Evolutionary conservation across 2,797 vertebrate species (phyloP), one percentile per base, ranked within the genome.

Genomic region (Molossus molossus): DNA sequence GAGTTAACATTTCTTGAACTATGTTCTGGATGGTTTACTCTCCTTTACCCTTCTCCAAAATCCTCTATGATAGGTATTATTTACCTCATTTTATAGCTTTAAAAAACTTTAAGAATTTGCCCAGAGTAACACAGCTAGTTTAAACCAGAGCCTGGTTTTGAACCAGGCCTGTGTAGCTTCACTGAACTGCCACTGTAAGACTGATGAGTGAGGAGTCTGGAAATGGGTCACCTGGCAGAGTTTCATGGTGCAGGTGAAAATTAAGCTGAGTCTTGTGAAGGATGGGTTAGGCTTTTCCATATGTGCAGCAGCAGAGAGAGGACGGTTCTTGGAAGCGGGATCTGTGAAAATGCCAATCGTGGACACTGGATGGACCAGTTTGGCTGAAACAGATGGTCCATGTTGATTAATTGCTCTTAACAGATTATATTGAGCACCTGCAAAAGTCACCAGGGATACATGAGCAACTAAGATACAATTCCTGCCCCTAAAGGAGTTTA

Each of bases 321-420:
- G 29, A 37, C 27, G 50, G 14, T 81, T 87, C 65, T 94, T 72
- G 75, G 45, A 81, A 96, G 53, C 50, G 65, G 17, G n/a, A 53
- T 94, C 75, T 58, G 3, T 76, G 55, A 73, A 65, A 87, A 88
- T 53, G 77, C 64, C 55, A 86, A 86, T 40, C 37, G 67, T 87
- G 25, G 81, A 77, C 67, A 57, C 73, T 84, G 5, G 83, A 8
- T 73, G 86, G 73, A 79, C 76, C 62, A 72, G 82, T 87, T 76
- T 93, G 64, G 45, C 80, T 85, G 81, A 90, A 87, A 62, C 53
- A 21, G 5, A 64, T 77, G 4, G 6, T 60, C 21, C 5, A 1
- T 81, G 37, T 89, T 79, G 53, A 53, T 84, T 85, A 12, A 64
- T 94, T 94, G 87, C 55, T 90, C 37, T 76, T 33, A 84, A 12